Evolutionary conservation across 1,140 invertebrate genomes (phyloP).

Genomic region (Drosophila trapezifrons): DNA sequence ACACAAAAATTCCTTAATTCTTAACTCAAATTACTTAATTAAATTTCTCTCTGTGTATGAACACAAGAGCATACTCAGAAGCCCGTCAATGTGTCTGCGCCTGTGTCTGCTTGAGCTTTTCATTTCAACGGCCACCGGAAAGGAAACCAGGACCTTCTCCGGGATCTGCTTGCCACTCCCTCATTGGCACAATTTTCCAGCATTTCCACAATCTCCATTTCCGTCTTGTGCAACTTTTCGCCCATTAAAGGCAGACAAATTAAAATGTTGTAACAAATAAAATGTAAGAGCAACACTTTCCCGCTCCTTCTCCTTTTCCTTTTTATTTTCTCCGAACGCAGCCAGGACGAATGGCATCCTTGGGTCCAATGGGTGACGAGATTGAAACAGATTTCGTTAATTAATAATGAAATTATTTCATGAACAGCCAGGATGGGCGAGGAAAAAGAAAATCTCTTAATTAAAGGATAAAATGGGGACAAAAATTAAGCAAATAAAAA

Average conservation of each 20-base stretch:
- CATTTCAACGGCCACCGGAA: constrained; percentile 20
- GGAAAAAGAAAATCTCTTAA: constrained; percentile 6
- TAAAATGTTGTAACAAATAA: constrained; percentile 66
- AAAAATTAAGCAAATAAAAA: neutral
- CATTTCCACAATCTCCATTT: neutral
- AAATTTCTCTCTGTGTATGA: neutral
- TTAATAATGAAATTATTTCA: constrained; percentile 64
- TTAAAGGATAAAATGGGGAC: neutral
- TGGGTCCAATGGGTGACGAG: constrained; percentile 24
- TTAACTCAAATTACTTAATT: too few species aligned
- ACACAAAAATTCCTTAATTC: neutral
- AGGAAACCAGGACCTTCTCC: neutral
- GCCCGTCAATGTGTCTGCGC: constrained; percentile 25
- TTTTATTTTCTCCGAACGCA: neutral
- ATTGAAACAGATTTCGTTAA: constrained; percentile 48
- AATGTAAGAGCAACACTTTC: constrained; percentile 54
- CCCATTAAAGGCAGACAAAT: constrained; percentile 52
- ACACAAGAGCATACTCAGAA: neutral
- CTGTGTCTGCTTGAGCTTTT: constrained; percentile 23
- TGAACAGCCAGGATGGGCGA: constrained; percentile 18
- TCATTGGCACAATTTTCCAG: constrained; percentile 9
- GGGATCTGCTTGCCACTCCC: neutral
- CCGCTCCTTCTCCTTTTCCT: constrained; percentile 7
- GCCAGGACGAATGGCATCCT: constrained; percentile 13
- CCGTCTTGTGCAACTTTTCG: constrained; percentile 7